Percentiles rank a stretch among this genome's conserved stretches.
Conservation (phyloP, 2,797 vertebrate genomes). For the Ctenosaura bakeri region DNA sequence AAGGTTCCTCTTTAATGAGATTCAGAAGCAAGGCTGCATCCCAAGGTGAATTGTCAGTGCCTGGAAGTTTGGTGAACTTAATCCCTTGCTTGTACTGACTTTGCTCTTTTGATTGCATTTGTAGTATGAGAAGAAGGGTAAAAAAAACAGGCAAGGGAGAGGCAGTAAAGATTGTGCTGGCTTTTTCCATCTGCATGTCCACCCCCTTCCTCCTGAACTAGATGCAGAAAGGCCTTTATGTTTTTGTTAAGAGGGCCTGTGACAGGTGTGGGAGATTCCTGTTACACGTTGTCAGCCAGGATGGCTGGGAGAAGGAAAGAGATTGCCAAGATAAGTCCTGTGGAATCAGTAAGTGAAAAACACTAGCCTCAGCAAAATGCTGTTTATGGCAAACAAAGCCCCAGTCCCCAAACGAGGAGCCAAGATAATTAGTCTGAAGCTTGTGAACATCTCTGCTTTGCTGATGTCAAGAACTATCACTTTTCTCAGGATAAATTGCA, state of each 20-base stretch:
- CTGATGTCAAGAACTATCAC: constrained; percentile 58
- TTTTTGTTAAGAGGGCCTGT: constrained; percentile 36
- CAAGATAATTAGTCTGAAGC: constrained; percentile 61
- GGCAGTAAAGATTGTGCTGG: not conserved
- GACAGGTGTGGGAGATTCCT: not conserved
- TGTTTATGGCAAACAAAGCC: constrained; percentile 46
- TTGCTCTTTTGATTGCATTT: constrained; percentile 39
- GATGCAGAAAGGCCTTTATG: not conserved
- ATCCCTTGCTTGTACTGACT: constrained; percentile 39
- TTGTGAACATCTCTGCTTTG: constrained; percentile 65
- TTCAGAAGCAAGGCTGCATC: constrained; percentile 1
- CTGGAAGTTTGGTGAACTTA: constrained; percentile 31
- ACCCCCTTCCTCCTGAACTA: not conserved
- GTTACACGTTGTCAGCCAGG: not conserved
- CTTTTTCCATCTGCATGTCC: constrained; percentile 27
- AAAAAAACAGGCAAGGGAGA: constrained; percentile 16
- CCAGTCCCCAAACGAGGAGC: constrained; percentile 52
- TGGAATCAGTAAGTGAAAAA: constrained; percentile 42
- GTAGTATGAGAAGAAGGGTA: constrained; percentile 12
- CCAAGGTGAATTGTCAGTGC: not conserved
- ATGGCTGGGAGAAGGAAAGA: not conserved
- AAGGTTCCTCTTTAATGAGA: constrained; percentile 7
- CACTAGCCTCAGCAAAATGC: constrained; percentile 56
- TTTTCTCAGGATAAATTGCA: constrained; percentile 61
- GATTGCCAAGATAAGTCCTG: not conserved